A percentile compares a stretch with the other conserved stretches of the same genome.
phyloP scores from a whole-genome alignment of 2,797 vertebrate genomes.

The Coreius guichenoti region DNA sequence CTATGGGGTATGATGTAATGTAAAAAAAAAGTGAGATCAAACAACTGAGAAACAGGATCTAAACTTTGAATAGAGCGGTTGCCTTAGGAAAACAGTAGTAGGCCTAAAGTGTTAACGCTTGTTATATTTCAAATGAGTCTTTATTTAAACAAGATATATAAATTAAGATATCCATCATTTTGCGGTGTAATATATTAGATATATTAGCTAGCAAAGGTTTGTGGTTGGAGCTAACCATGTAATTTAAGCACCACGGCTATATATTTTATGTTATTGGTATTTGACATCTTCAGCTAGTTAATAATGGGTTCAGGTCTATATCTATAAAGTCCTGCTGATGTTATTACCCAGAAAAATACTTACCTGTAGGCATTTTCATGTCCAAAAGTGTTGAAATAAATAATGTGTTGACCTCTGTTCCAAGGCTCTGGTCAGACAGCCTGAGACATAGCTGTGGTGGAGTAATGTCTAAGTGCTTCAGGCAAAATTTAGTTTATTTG shows the following conservation, averaged over 20 bases:
- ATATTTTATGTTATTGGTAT: not conserved
- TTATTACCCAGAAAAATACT: not conserved
- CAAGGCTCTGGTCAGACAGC: conserved; percentile 77
- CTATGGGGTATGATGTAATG: not conserved
- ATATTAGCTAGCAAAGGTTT: conserved; percentile 1
- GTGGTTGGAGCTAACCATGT: not conserved
- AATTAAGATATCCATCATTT: not conserved
- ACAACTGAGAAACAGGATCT: not conserved
- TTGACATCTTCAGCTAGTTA: not conserved
- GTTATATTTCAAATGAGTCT: not conserved
- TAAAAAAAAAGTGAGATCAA: conserved; percentile 3
- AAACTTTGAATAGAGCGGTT: not conserved
- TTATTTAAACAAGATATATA: not conserved
- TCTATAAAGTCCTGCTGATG: not conserved
- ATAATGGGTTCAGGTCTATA: not conserved
- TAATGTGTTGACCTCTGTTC: conserved; percentile 70
- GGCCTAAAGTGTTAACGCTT: not conserved
- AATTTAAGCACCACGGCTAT: not conserved
- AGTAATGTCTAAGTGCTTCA: conserved; percentile 69
- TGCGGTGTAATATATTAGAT: not conserved
- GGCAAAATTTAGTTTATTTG: conserved; percentile 80
- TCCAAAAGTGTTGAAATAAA: conserved; percentile 60
- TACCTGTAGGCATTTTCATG: conserved; percentile 59
- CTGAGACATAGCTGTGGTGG: conserved; percentile 78
- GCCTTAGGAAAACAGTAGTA: not conserved